Conservation (phyloP, 2,113 vertebrate genomes). For the Entomyzon cyanotis region DNA sequence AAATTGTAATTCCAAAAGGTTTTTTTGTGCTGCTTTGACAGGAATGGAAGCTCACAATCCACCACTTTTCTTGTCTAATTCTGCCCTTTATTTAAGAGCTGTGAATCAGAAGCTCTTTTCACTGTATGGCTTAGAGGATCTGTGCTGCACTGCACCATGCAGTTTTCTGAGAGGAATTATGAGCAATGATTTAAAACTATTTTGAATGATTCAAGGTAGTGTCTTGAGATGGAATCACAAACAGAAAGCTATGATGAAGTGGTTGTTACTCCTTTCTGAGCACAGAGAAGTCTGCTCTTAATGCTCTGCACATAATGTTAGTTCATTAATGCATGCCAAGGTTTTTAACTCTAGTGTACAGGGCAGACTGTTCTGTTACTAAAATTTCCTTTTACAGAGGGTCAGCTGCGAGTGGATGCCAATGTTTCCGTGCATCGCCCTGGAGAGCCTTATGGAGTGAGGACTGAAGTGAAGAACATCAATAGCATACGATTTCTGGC, state of each 20-base stretch:
- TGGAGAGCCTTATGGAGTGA: conserved; percentile 86
- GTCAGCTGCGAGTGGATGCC: conserved; percentile 95
- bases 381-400: conserved; percentile 78
- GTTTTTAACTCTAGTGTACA: background rate
- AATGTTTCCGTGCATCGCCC: conserved; percentile 92
- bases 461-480: conserved; percentile 98
- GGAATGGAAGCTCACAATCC: background rate
- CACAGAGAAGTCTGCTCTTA: background rate
- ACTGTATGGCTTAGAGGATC: background rate
- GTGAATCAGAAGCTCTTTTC: background rate
- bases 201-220: background rate
- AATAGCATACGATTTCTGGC: conserved; percentile 91
- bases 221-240: background rate
- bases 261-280: background rate
- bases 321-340: background rate
- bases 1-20: background rate
- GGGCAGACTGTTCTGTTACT: background rate
- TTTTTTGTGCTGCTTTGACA: background rate
- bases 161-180: background rate
- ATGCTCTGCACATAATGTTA: background rate
- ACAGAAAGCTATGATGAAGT: background rate
- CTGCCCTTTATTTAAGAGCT: background rate
- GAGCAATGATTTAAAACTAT: background rate
- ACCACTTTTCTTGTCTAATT: conserved; percentile 11
- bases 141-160: background rate